phyloP scores from a whole-genome alignment of 2,888 invertebrate genomes.

The Epinotia ramella region DNA sequence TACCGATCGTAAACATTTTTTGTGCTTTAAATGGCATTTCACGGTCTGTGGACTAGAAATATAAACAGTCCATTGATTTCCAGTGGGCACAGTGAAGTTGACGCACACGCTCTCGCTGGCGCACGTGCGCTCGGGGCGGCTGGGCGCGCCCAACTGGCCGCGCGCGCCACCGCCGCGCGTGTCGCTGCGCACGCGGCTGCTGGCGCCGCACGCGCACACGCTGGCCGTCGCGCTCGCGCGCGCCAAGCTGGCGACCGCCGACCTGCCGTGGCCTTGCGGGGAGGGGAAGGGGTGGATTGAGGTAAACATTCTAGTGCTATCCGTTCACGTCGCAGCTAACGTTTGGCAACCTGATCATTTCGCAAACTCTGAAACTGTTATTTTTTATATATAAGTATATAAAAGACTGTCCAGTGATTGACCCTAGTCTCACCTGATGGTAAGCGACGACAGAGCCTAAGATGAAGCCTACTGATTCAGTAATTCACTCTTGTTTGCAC shows the following conservation, averaged over 20 bases:
- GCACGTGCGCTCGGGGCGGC: slow-evolving; percentile 57
- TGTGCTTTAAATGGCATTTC: no score
- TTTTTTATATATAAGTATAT: no score
- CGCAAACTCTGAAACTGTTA: no score
- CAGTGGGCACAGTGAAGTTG: slow-evolving; percentile 71
- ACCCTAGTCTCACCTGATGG: no score
- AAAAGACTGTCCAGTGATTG: no score
- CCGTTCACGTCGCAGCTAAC: no score
- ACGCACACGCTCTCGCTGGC: slow-evolving; percentile 66
- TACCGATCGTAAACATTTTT: no score
- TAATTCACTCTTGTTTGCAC: no score
- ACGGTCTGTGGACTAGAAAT: no score
- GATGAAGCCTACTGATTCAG: no score
- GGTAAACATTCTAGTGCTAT: slow-evolving; percentile 59
- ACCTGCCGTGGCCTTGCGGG: slow-evolving; percentile 67
- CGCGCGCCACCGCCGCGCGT: slow-evolving; percentile 62
- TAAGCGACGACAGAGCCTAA: no score
- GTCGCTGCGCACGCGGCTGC: slow-evolving; percentile 61
- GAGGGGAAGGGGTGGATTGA: slow-evolving; percentile 81
- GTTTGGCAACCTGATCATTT: no score
- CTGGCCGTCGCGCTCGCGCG: slow-evolving; percentile 63
- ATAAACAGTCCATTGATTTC: not conserved
- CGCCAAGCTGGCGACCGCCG: slow-evolving; percentile 54
- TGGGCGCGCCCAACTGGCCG: slow-evolving; percentile 75
- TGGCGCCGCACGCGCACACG: slow-evolving; percentile 73